Evolutionary conservation across 2,113 vertebrate genomes (phyloP).

Genomic region (zebrafish (Danio rerio)): DNA sequence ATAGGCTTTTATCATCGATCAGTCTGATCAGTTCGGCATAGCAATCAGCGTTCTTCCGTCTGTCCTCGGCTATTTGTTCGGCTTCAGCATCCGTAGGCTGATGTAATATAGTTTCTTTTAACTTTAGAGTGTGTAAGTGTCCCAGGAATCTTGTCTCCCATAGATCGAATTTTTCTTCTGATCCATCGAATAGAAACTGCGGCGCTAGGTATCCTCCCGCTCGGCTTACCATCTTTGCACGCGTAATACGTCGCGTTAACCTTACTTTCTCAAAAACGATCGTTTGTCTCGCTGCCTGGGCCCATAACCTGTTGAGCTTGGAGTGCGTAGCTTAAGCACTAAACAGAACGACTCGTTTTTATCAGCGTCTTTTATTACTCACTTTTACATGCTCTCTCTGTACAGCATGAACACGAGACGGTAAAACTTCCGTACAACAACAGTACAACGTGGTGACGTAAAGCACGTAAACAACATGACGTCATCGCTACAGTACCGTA

Average conservation of each 20-base stretch:
- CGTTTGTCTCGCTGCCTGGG: neutral
- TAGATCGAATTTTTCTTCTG: constrained; percentile 10
- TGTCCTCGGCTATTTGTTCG: constrained; percentile 1
- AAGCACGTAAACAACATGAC: too few species aligned
- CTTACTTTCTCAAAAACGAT: neutral
- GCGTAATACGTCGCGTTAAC: neutral
- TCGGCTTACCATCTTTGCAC: neutral
- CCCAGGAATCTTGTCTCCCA: constrained; percentile 16
- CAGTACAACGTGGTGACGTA: too few species aligned
- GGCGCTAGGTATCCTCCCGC: neutral
- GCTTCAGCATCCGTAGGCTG: neutral
- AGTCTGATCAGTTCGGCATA: constrained; percentile 18
- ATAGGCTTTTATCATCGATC: neutral
- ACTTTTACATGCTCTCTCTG: too few species aligned
- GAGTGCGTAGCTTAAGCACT: too few species aligned
- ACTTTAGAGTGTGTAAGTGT: neutral
- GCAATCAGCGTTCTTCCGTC: constrained; percentile 13
- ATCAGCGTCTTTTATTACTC: too few species aligned
- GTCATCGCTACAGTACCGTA: too few species aligned
- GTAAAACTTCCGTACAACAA: too few species aligned
- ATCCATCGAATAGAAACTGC: neutral
- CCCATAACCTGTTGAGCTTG: neutral
- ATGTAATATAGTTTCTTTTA: constrained; percentile 27
- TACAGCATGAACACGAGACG: too few species aligned
- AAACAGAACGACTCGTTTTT: too few species aligned